phyloP scores from a whole-genome alignment of 1,140 invertebrate genomes.

The Ylistrum balloti region DNA sequence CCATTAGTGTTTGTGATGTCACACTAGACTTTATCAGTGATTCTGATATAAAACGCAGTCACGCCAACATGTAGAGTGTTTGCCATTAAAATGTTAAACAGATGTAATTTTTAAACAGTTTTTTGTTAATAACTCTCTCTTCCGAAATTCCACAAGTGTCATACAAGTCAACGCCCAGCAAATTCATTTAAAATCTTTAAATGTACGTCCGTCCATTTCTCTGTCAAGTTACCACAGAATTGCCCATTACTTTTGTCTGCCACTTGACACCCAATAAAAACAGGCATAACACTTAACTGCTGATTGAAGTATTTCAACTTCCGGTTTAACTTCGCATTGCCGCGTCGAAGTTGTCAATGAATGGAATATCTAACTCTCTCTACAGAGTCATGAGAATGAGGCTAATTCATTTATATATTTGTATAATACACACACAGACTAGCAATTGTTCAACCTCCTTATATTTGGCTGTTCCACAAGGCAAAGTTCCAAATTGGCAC shows the following conservation, averaged over 20 bases:
- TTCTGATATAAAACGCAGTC: too few species aligned
- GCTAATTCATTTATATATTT: constrained; percentile 12
- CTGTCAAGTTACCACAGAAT: neutral
- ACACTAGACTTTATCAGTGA: too few species aligned
- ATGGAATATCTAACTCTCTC: neutral
- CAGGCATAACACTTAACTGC: constrained; percentile 21
- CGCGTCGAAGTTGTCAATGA: neutral
- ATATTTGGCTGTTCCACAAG: constrained; percentile 17
- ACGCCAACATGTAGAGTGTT: too few species aligned
- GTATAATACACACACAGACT: neutral
- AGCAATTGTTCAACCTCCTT: neutral
- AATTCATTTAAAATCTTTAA: neutral
- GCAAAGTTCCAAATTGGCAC: constrained; percentile 37
- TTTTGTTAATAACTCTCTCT: too few species aligned
- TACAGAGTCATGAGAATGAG: neutral
- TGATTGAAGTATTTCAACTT: constrained; percentile 2
- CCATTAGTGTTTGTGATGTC: too few species aligned
- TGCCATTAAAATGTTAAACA: too few species aligned
- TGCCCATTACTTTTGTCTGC: neutral
- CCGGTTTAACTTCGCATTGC: neutral
- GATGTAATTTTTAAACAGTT: too few species aligned
- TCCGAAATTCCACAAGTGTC: neutral
- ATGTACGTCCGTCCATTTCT: neutral
- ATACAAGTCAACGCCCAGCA: neutral
- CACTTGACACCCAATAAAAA: constrained; percentile 16